These are phyloP conservation scores for Mustelus asterias DNA, from an alignment of 2,113 vertebrate species.

Conservation along the genomic window DNA sequence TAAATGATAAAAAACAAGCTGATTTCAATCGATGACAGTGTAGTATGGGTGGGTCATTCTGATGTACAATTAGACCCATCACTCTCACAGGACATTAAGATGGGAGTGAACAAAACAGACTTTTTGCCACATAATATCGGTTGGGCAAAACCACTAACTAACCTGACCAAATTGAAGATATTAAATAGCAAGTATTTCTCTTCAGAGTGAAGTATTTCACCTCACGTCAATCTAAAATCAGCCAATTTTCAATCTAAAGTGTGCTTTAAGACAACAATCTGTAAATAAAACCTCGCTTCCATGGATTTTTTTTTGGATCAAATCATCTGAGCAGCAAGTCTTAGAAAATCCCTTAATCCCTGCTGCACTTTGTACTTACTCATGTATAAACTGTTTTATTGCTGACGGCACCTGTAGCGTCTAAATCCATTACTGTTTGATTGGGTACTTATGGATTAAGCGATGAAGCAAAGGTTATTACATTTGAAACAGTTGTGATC, in stretches of 20 bases:
- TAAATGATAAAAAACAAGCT: neutral
- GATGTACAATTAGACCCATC: neutral
- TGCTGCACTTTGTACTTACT: neutral
- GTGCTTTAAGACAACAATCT: constrained; percentile 1
- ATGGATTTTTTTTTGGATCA: constrained; percentile 6
- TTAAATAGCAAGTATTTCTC: neutral
- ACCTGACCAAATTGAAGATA: neutral
- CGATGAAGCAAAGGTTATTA: neutral
- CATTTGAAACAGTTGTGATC: neutral
- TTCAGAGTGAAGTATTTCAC: no score
- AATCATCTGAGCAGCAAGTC: constrained; percentile 20
- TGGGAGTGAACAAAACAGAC: neutral
- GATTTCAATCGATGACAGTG: neutral
- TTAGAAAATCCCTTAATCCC: constrained; percentile 20
- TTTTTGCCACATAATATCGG: no score
- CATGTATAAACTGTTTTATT: constrained; percentile 28
- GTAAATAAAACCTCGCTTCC: neutral
- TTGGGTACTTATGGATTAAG: constrained; percentile 16
- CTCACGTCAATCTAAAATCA: neutral
- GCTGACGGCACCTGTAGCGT: neutral
- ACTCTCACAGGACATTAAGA: neutral
- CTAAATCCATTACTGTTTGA: constrained; percentile 6
- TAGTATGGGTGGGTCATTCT: neutral
- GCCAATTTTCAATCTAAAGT: neutral
- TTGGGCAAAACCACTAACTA: neutral